These are phyloP conservation scores for Mycetomoellerius zeteki DNA, from an alignment of 1,140 invertebrate genomes.

Conservation along the genomic window DNA sequence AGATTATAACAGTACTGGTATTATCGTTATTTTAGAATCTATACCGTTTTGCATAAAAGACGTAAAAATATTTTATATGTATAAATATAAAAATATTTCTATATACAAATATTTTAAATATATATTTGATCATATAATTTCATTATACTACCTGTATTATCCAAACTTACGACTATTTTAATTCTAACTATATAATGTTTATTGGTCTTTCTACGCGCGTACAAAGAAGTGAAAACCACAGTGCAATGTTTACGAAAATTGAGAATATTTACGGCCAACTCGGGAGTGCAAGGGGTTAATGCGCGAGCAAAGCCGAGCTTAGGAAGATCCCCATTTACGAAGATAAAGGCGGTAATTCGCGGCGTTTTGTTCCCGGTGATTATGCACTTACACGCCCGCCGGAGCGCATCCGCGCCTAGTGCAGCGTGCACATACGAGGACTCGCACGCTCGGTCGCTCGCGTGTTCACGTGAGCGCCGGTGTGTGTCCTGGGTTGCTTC, in stretches of 20 bases:
- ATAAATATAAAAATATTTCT: too few species aligned
- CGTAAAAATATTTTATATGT: neutral
- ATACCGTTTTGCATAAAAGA: neutral
- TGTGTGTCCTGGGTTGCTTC: constrained; percentile 82
- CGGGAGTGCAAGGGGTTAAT: constrained; percentile 39
- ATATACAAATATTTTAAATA: neutral
- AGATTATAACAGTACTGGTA: neutral
- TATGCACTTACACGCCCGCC: constrained; percentile 69
- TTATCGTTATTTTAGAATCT: neutral
- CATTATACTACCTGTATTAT: neutral
- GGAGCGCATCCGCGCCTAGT: constrained; percentile 65
- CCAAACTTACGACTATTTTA: neutral
- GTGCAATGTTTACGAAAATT: neutral
- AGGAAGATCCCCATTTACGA: constrained; percentile 55
- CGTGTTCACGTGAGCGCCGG: constrained; percentile 57
- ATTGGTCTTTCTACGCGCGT: neutral
- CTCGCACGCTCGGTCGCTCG: neutral
- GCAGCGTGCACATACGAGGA: neutral
- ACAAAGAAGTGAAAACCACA: too few species aligned
- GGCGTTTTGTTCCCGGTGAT: constrained; percentile 73
- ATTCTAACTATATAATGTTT: neutral
- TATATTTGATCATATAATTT: neutral
- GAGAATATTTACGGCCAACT: neutral
- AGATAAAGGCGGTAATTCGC: constrained; percentile 69
- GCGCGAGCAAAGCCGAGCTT: neutral